Percentiles rank a stretch among this genome's conserved stretches.
Evolutionary conservation across 1,140 invertebrate species (phyloP).

Genomic region (Diuraphis noxia): DNA sequence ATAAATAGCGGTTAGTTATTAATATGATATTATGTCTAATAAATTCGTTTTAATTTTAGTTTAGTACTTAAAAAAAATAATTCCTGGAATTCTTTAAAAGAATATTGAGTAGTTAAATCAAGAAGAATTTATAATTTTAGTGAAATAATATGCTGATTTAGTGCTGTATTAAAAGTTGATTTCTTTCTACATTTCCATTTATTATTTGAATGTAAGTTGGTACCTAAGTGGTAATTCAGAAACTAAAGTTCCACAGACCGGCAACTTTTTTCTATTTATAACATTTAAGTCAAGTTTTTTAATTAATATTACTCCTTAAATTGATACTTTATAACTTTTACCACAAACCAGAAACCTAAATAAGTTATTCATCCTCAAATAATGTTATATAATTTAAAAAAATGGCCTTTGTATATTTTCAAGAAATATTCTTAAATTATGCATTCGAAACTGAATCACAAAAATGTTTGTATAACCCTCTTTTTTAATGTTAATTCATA

Average conservation of each 20-base stretch:
- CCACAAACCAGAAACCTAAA: background rate
- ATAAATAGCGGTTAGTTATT: background rate
- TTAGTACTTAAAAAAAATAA: background rate
- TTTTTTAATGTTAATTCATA: background rate
- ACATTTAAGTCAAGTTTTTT: slow-evolving; percentile 2
- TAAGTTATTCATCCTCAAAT: background rate
- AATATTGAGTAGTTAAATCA: background rate
- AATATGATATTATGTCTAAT: background rate
- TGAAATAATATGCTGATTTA: background rate
- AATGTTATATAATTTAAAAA: slow-evolving; percentile 15
- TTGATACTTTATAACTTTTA: background rate
- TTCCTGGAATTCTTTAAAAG: background rate
- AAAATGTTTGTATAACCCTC: background rate
- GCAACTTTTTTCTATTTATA: background rate
- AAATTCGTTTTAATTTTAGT: background rate
- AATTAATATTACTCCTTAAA: slow-evolving; percentile 5
- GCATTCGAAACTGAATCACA: background rate
- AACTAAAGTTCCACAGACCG: background rate
- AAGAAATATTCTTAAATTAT: background rate
- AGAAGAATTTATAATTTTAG: background rate
- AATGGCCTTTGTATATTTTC: background rate
- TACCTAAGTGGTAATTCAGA: background rate
- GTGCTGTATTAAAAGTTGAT: background rate
- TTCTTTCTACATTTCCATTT: background rate
- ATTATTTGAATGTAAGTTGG: slow-evolving; percentile 1